Base-by-base conservation (phyloP, 2,888 invertebrate species). In the Catotricha subobsoleta region DNA sequence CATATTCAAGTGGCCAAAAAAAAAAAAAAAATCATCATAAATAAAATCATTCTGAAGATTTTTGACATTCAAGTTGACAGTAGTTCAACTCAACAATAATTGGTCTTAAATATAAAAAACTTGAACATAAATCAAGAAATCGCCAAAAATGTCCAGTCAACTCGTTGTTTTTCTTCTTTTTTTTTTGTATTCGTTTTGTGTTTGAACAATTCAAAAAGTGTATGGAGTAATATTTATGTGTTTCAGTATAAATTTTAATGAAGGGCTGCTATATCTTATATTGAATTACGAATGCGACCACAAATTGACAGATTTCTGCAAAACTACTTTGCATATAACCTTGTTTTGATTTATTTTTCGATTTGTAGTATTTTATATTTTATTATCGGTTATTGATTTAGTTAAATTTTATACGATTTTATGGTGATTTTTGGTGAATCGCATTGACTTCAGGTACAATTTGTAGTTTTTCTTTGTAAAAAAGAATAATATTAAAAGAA, bases 261-360 rank as follows among this genome's bases (percentile, higher is more conserved):
- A 36, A 36, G 23, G 36, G 21, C 34, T 34, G 34, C 20, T 34
- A 20, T 34, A 20, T n/a, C 34, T 10, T 34, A 34, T 34, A 16
- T 35, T 12, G 35, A 35, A 35, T 35, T 35, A 21, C 20, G 36
- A 36, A 25, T 36, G 36, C 36, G 36, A 36, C 8, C 36, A 25
- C 36, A 36, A 36, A 36, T 36, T 36, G 36, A 36, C 36, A 36
- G 36, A 36, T 36, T 36, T 36, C 36, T 23, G 36, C 36, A 21
- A 36, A 36, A 36, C 36, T 36, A 36, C 23, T 36, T 36, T 36
- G 36, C 36, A 36, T 36, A 36, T 23, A 36, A 25, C 36, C 23
- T 36, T 36, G 36, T 36, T 36, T 36, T 36, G 36, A 36, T 36
- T 36, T 36, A 36, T 36, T 36, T 36, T n/a, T n/a, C n/a, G n/a